A percentile compares a stretch with the other conserved stretches of the same genome.
Evolutionary conservation across 2,797 vertebrate species (phyloP).

Genomic region (Rallus crepitans): DNA sequence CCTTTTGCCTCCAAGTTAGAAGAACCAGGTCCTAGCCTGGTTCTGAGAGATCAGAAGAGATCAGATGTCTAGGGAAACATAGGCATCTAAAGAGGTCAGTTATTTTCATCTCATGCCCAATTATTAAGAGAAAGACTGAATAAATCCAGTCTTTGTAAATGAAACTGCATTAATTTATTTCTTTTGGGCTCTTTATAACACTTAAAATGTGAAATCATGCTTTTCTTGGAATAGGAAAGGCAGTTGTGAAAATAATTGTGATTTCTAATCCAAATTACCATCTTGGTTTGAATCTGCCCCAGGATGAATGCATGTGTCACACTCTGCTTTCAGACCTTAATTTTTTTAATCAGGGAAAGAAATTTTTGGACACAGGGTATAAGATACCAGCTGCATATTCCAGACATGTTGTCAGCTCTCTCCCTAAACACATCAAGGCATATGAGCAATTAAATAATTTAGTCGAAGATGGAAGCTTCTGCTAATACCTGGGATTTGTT

Average conservation of each 20-base stretch:
- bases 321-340: background rate
- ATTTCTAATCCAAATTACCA: background rate
- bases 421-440: background rate
- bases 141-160: background rate
- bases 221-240: background rate
- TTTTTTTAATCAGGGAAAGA: constrained; percentile 6
- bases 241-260: background rate
- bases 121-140: background rate
- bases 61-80: background rate
- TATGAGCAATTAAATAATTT: constrained; percentile 22
- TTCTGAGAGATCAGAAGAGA: background rate
- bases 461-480: background rate
- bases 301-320: background rate
- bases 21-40: background rate
- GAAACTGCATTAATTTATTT: background rate
- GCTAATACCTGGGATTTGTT: background rate
- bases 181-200: background rate
- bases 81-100: background rate
- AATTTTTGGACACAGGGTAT: background rate
- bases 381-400: background rate
- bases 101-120: background rate
- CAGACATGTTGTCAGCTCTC: background rate
- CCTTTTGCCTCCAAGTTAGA: background rate
- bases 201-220: background rate
- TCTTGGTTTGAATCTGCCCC: background rate